Base-by-base conservation (phyloP, 1,140 invertebrate species). In the Zaprionus taronus region DNA sequence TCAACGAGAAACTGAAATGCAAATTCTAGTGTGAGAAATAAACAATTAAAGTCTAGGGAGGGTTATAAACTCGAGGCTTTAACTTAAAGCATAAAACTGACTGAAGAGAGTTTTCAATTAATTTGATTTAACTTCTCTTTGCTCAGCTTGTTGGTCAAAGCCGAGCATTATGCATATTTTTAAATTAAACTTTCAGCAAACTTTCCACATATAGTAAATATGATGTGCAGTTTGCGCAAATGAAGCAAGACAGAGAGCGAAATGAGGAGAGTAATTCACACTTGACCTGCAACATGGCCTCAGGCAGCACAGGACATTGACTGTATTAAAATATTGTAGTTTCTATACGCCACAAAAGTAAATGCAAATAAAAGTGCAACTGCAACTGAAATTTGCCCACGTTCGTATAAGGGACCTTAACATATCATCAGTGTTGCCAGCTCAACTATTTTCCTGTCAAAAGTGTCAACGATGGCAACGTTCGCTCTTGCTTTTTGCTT, bases 211-310 rank as follows among this genome's bases (percentile, higher is more conserved):
- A n/a, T n/a, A n/a, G n/a, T n/a, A 85, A 79, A 82, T 67, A 70
- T 73, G 72, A 61, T 26, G 57, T 26, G 36, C 47, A 17, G 53
- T 26, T n/a, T 2, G 26, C 44, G 22, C 60, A 56, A 69, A 68
- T 44, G 26, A 69, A 77, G 68, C 60, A 53, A 56, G 7, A 11
- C 60, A 5, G 28, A 22, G 55, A 38, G 24, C 44, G 5, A 49
- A 61, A 44, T 20, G 14, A 62, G 41, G 26, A 17, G 36, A 41
- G 58, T 83, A 84, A 79, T 89, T 76, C 81, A 81, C 85, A 77
- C 84, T 89, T 87, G 84, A 89, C 81, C 75, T 76, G 84, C 65
- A 71, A 80, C 53, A 80, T 77, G 4, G 38, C 49, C 41, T 56
- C 58, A 51, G 22, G 22, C 38, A 15, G 69, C 38, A 34, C 63